Evolutionary conservation across 2,888 invertebrate genomes (phyloP).

Genomic region (Laspeyria flexula): DNA sequence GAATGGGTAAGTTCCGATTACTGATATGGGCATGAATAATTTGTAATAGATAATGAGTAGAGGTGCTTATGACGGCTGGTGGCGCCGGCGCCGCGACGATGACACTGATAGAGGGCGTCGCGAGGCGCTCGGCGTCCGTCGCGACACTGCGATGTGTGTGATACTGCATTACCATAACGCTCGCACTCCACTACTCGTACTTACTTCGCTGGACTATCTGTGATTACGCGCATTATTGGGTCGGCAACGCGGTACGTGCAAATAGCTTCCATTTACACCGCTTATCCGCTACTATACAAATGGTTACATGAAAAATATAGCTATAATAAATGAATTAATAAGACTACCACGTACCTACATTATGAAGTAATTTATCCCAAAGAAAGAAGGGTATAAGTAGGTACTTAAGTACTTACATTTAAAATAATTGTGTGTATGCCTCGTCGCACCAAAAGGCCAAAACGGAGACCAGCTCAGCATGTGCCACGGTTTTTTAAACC

Average conservation of each 20-base stretch:
- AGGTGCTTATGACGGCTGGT: constrained; percentile 42
- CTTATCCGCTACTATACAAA: background rate
- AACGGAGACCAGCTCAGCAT: too few species aligned
- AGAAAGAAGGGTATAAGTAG: too few species aligned
- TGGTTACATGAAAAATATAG: constrained; percentile 18
- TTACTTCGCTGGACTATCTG: constrained; percentile 54
- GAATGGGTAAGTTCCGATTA: constrained; percentile 45
- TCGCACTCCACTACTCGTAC: constrained; percentile 63
- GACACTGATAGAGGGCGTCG: constrained; percentile 31
- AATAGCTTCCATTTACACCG: constrained; percentile 17
- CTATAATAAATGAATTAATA: background rate
- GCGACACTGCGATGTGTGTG: constrained; percentile 74
- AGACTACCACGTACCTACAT: background rate
- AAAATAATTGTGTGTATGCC: too few species aligned
- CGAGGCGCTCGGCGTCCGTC: constrained; percentile 49
- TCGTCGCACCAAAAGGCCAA: too few species aligned
- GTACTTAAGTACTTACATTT: too few species aligned
- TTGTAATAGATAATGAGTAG: constrained; percentile 45
- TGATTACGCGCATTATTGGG: constrained; percentile 56
- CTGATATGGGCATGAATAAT: constrained; percentile 45
- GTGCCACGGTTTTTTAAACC: too few species aligned
- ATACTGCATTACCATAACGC: constrained; percentile 79
- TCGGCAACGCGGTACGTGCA: constrained; percentile 25
- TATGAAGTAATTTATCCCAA: too few species aligned
- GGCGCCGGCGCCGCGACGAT: constrained; percentile 72